Evolutionary conservation across 2,797 vertebrate species (phyloP).

Genomic region (Liparis tanakae): DNA sequence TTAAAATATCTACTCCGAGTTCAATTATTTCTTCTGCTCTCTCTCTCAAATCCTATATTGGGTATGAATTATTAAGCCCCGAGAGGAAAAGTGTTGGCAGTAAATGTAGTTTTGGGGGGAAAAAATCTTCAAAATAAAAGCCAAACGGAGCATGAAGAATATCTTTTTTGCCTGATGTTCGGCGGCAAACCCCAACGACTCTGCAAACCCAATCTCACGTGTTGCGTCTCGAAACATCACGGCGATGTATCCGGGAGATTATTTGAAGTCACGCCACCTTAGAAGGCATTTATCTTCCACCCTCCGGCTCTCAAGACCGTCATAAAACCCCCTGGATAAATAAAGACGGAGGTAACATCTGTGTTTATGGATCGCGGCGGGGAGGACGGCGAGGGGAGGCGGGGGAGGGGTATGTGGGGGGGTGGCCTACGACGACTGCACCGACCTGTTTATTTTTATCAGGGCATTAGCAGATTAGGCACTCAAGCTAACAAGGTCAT

Average conservation of each 20-base stretch:
- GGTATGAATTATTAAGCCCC: conserved; percentile 49
- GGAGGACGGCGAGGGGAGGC: conserved; percentile 29
- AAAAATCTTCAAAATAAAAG: conserved; percentile 18
- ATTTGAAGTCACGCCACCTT: conserved; percentile 4
- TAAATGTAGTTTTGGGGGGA: conserved; percentile 31
- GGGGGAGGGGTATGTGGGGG: conserved; percentile 13
- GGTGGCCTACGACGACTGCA: conserved; percentile 62
- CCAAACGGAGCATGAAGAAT: conserved; percentile 4
- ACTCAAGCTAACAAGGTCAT: conserved; percentile 86
- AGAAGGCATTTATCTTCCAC: conserved; percentile 21
- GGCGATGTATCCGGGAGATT: background rate
- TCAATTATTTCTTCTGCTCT: conserved; percentile 46
- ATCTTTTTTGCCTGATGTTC: background rate
- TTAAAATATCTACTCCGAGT: conserved; percentile 11
- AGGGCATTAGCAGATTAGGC: conserved; percentile 86
- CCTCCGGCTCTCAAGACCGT: conserved; percentile 31
- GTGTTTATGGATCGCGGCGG: conserved; percentile 73
- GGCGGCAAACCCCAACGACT: background rate
- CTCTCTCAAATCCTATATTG: conserved; percentile 23
- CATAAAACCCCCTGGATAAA: conserved; percentile 61
- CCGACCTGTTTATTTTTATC: conserved; percentile 84
- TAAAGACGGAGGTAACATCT: conserved; percentile 72
- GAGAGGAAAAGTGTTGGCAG: conserved; percentile 22
- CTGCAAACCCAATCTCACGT: background rate
- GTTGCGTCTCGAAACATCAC: background rate